A percentile compares a stretch with the other conserved stretches of the same genome.
Evolutionary conservation across 2,888 invertebrate genomes (phyloP).

Genomic region (Caradrina clavipalpis): DNA sequence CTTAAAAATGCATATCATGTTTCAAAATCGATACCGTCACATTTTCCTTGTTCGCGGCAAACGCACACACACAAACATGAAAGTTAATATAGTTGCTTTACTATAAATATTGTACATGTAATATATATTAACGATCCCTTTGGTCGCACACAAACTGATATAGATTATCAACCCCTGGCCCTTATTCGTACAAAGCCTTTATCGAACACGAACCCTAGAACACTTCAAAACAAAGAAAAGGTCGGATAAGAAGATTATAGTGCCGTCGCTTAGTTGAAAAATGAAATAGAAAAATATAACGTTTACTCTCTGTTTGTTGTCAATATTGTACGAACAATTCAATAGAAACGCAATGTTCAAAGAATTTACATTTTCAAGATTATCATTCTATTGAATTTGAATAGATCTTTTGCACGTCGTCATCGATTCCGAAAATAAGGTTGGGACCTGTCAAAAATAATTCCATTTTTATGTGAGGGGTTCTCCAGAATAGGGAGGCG

Average conservation of each 20-base stretch:
- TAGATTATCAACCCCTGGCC: conserved; percentile 84
- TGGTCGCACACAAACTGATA: conserved; percentile 81
- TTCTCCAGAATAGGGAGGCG: conserved; percentile 71
- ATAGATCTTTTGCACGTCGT: conserved; percentile 64
- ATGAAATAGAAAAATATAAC: conserved; percentile 72
- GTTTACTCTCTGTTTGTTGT: conserved; percentile 53
- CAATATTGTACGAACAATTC: conserved; percentile 42
- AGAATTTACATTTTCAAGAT: conserved; percentile 60
- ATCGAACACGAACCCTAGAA: conserved; percentile 75
- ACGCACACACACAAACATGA: conserved; percentile 60
- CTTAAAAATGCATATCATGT: conserved; percentile 67
- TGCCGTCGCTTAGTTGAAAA: conserved; percentile 73
- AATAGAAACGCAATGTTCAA: conserved; percentile 42
- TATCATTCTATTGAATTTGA: conserved; percentile 63
- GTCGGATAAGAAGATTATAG: conserved; percentile 82
- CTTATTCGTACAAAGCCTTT: conserved; percentile 77
- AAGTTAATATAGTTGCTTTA: conserved; percentile 18
- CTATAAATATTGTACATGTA: conserved; percentile 40
- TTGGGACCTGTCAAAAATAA: conserved; percentile 81
- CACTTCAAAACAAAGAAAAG: conserved; percentile 85
- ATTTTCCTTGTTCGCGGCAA: conserved; percentile 61
- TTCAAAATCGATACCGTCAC: conserved; percentile 64
- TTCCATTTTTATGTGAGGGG: conserved; percentile 81
- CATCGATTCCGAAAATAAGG: conserved; percentile 78
- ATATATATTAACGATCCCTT: conserved; percentile 75